A percentile compares a stretch with the other conserved stretches of the same genome.
Evolutionary conservation across 2,113 vertebrate genomes (phyloP).

Genomic region (Otis tarda): DNA sequence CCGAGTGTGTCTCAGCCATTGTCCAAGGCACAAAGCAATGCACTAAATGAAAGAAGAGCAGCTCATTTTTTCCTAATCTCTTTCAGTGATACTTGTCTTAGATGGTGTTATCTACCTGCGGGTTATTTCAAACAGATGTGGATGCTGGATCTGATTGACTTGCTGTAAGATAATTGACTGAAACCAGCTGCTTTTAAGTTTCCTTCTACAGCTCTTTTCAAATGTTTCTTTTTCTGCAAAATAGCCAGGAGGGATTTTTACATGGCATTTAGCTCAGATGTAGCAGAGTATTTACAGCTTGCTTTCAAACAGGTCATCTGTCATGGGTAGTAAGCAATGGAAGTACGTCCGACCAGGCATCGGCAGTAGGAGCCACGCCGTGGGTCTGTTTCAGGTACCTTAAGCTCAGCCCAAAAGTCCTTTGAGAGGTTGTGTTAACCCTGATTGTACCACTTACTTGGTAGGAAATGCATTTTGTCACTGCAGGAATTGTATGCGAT

Average conservation of each 20-base stretch:
- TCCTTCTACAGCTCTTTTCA: neutral
- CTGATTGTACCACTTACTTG: neutral
- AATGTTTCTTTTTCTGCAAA: neutral
- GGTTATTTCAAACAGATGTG: neutral
- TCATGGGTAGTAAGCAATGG: neutral
- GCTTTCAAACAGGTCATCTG: neutral
- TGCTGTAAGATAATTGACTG: neutral
- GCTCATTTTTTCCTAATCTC: neutral
- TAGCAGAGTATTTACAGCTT: neutral
- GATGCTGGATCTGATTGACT: neutral
- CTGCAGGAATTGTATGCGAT: neutral
- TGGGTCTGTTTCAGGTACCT: neutral
- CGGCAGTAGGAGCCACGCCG: neutral
- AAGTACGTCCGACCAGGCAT: neutral
- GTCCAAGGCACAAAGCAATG: neutral
- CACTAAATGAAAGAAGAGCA: neutral
- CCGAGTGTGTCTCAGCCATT: accelerated
- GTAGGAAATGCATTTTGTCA: neutral
- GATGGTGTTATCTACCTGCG: neutral
- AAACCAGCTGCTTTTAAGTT: neutral
- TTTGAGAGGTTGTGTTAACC: constrained; percentile 4
- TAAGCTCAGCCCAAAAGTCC: neutral
- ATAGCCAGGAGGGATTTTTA: neutral
- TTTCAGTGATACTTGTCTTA: neutral
- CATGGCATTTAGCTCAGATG: neutral